Conservation (phyloP, 2,888 invertebrate species). For the Papilio gigon region DNA sequence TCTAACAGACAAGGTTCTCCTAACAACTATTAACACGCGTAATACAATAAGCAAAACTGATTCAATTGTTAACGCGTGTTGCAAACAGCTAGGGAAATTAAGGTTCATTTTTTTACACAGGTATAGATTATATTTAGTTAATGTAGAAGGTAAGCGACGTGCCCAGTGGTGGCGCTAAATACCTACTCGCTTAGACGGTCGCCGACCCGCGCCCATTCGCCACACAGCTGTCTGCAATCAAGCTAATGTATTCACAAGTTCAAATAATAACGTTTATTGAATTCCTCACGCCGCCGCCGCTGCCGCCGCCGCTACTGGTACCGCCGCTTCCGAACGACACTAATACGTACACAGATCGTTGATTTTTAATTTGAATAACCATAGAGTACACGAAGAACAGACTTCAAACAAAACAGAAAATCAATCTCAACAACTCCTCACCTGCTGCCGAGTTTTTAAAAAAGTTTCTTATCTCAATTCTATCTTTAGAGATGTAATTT, state of each 20-base stretch:
- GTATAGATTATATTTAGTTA: not conserved
- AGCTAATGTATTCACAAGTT: slow-evolving; percentile 44
- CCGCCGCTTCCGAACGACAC: slow-evolving; percentile 23
- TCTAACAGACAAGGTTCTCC: too few relatives aligned
- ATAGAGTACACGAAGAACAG: slow-evolving; percentile 18
- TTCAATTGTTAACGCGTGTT: too few relatives aligned
- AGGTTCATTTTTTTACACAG: too few relatives aligned
- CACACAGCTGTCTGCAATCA: slow-evolving; percentile 38
- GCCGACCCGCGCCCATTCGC: slow-evolving; percentile 42
- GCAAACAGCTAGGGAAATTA: too few relatives aligned
- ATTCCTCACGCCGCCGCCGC: slow-evolving; percentile 28
- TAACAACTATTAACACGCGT: too few relatives aligned
- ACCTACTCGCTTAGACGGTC: slow-evolving; percentile 44
- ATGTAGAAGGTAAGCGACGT: slow-evolving; percentile 27
- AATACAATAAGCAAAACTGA: too few relatives aligned
- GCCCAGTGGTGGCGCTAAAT: slow-evolving; percentile 40
- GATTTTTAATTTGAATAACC: slow-evolving; percentile 30
- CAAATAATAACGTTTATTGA: slow-evolving; percentile 43
- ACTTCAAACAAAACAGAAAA: too few relatives aligned
- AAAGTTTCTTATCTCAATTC: too few relatives aligned
- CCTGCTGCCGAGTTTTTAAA: too few relatives aligned
- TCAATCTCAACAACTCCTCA: too few relatives aligned
- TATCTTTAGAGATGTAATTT: too few relatives aligned
- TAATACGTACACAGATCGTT: slow-evolving; percentile 17
- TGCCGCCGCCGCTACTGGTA: not conserved